phyloP scores from a whole-genome alignment of 2,888 invertebrate genomes.

The Stratiomys singularior region DNA sequence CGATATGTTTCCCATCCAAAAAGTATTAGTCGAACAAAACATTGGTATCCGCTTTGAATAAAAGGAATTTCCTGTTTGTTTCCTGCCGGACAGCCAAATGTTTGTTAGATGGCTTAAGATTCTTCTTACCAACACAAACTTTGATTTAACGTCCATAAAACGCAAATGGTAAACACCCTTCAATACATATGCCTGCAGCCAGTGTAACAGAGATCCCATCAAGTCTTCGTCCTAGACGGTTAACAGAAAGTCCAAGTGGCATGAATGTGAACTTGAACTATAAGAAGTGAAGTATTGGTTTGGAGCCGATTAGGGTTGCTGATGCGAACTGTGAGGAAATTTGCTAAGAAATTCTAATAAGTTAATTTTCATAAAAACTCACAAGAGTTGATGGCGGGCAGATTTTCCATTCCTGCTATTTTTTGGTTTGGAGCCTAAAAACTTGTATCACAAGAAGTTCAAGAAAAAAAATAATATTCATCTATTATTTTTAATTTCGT shows the following conservation, averaged over 20 bases:
- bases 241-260: background rate
- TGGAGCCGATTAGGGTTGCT: too few relatives aligned
- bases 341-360: too few relatives aligned
- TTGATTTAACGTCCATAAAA: constrained; percentile 28
- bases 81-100: constrained; percentile 47
- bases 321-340: too few relatives aligned
- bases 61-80: constrained; percentile 50
- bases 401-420: too few relatives aligned
- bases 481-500: too few relatives aligned
- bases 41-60: constrained; percentile 37
- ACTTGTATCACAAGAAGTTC: too few relatives aligned
- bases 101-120: constrained; percentile 43
- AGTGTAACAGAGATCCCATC: background rate
- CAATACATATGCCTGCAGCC: background rate
- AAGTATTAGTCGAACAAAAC: constrained; percentile 15
- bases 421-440: too few relatives aligned
- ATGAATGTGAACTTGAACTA: too few relatives aligned
- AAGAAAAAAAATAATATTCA: too few relatives aligned
- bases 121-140: constrained; percentile 14
- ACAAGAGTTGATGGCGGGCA: too few relatives aligned
- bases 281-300: too few relatives aligned
- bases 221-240: background rate
- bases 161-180: constrained; percentile 13
- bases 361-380: too few relatives aligned
- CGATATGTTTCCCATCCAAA: background rate